A percentile compares a stretch with the other conserved stretches of the same genome.
Conservation (phyloP, 2,113 vertebrate species). For the Tachuris rubrigastra region DNA sequence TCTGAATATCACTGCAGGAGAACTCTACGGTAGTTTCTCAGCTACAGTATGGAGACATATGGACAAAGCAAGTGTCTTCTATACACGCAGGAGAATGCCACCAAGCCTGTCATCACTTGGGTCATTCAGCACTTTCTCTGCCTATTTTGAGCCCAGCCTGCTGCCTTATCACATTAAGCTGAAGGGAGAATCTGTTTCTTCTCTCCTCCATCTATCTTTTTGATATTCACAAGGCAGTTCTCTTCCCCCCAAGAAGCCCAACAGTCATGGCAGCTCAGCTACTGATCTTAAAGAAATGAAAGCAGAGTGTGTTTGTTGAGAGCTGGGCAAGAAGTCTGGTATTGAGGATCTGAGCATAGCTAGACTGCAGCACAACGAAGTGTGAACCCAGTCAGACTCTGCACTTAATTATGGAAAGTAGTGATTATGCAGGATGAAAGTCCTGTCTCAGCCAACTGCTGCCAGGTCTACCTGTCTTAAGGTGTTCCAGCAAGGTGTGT, state of each 20-base stretch:
- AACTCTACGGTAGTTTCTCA: not conserved
- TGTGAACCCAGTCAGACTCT: conserved; percentile 31
- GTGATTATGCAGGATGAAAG: conserved; percentile 56
- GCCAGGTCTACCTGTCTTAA: conserved; percentile 55
- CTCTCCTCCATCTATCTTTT: conserved; percentile 1
- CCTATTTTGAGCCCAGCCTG: conserved; percentile 41
- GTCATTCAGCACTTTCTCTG: conserved; percentile 50
- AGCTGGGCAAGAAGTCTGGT: not conserved
- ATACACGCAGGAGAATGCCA: conserved; percentile 7
- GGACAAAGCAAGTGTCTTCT: conserved; percentile 49
- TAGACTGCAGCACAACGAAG: not conserved
- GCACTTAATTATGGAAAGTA: conserved; percentile 48
- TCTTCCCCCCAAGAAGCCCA: not conserved
- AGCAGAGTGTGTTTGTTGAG: not conserved
- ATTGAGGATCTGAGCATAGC: not conserved
- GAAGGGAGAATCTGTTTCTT: conserved; percentile 44
- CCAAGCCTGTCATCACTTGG: conserved; percentile 48
- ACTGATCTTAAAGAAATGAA: not conserved
- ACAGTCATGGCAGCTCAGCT: not conserved
- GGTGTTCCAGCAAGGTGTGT: conserved; percentile 54
- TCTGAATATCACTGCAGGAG: not conserved
- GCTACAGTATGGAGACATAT: conserved; percentile 27
- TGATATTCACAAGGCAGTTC: not conserved
- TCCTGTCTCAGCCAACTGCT: conserved; percentile 7
- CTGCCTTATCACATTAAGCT: not conserved